Evolutionary conservation across 2,113 vertebrate species (phyloP).

Genomic region (Melierax canorus): DNA sequence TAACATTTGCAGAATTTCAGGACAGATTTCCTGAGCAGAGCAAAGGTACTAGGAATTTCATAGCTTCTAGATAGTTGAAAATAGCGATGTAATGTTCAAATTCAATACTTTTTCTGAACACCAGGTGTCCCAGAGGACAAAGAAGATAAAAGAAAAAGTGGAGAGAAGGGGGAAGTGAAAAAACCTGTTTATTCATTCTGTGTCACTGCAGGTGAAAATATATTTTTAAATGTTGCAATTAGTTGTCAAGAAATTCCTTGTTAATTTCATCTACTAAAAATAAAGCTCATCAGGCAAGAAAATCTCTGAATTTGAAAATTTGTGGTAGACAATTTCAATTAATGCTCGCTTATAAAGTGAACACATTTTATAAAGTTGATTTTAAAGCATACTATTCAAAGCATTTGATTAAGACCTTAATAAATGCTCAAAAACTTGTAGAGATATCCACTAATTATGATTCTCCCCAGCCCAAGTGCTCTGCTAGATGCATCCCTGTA

Average conservation of each 20-base stretch:
- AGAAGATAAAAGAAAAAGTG: neutral
- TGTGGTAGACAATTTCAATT: neutral
- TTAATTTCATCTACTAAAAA: neutral
- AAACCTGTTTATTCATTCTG: neutral
- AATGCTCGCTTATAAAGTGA: neutral
- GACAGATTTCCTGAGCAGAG: neutral
- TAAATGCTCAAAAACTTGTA: neutral
- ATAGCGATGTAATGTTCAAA: neutral
- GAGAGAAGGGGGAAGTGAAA: neutral
- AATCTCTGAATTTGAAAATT: neutral
- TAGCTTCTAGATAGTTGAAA: neutral
- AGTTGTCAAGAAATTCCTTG: neutral
- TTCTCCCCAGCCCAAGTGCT: neutral
- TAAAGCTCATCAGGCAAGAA: neutral
- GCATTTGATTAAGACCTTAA: neutral
- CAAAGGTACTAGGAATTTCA: neutral
- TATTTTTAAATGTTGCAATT: neutral
- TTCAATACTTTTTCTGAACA: neutral
- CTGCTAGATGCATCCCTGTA: neutral
- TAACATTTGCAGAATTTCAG: neutral
- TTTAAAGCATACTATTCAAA: neutral
- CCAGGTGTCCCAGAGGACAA: neutral
- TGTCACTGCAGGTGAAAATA: neutral
- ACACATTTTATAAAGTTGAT: neutral
- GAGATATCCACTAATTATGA: neutral